Evolutionary conservation across 2,888 invertebrate species (phyloP).

Genomic region (Aricia artaxerxes): DNA sequence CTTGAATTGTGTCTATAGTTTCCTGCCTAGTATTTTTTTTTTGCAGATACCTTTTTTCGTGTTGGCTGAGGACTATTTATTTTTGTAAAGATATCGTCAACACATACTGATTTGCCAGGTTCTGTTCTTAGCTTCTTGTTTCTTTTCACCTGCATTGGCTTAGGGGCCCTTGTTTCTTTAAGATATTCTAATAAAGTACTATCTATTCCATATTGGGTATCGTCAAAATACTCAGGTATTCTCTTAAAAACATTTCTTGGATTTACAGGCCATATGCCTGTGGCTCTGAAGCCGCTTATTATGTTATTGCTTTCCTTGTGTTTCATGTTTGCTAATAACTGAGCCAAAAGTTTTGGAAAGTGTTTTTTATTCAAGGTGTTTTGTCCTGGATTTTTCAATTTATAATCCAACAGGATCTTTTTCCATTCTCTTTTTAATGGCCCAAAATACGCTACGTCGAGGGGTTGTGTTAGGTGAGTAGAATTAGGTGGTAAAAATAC

Average conservation of each 20-base stretch:
- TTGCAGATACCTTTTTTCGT: not conserved
- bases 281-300: slow-evolving; percentile 40
- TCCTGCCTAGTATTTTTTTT: not conserved
- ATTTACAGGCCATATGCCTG: slow-evolving; percentile 36
- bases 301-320: slow-evolving; percentile 31
- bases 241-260: slow-evolving; percentile 34
- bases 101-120: slow-evolving; percentile 15
- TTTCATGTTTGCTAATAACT: slow-evolving; percentile 33
- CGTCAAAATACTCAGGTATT: slow-evolving; percentile 34
- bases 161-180: slow-evolving; percentile 16
- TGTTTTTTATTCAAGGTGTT: slow-evolving; percentile 41
- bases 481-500: slow-evolving; percentile 42
- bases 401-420: slow-evolving; percentile 40
- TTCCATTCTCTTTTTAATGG: slow-evolving; percentile 41
- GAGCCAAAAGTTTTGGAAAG: slow-evolving; percentile 39
- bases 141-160: slow-evolving; percentile 16
- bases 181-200: slow-evolving; percentile 21
- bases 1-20: not conserved
- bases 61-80: not conserved
- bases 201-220: slow-evolving; percentile 27
- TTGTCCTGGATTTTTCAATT: slow-evolving; percentile 40
- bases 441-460: slow-evolving; percentile 39
- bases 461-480: slow-evolving; percentile 37
- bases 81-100: slow-evolving; percentile 3
- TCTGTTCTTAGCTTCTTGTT: slow-evolving; percentile 21